Conservation (phyloP, 2,888 invertebrate genomes). For the Prenolepis imparis region DNA sequence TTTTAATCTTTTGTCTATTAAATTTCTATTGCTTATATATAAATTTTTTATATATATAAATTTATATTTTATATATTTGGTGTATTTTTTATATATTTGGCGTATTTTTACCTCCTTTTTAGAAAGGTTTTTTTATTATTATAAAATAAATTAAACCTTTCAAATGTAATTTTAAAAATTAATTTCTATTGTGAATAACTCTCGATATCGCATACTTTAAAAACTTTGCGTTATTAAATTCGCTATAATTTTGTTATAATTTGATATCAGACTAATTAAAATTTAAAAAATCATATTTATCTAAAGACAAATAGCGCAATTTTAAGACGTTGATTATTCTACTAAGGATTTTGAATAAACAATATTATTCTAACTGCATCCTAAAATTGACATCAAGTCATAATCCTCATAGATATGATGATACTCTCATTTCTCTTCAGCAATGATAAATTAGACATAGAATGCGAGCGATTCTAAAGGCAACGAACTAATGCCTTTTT, state of each 20-base stretch:
- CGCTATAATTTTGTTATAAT: not conserved
- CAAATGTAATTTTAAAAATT: not conserved
- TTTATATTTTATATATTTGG: too few relatives aligned
- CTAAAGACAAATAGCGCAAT: not conserved
- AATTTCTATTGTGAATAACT: not conserved
- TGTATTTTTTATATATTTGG: too few relatives aligned
- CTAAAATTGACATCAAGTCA: conserved; percentile 2
- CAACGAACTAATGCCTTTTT: conserved; percentile 70
- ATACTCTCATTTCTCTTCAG: conserved; percentile 14
- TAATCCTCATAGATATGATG: not conserved
- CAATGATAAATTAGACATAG: conserved; percentile 69
- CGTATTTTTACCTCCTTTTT: too few relatives aligned
- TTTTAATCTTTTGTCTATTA: too few relatives aligned
- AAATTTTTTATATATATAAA: too few relatives aligned
- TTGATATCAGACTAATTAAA: not conserved
- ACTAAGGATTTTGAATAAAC: not conserved
- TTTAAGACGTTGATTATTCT: not conserved
- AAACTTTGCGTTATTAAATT: not conserved
- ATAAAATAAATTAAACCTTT: too few relatives aligned
- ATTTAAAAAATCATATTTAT: not conserved
- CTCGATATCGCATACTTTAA: not conserved
- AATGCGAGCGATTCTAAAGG: conserved; percentile 72
- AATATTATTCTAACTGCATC: not conserved
- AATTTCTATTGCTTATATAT: too few relatives aligned
- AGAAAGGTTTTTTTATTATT: too few relatives aligned